Base-by-base conservation (phyloP, 2,113 vertebrate genomes). In the Trogon melanurus region DNA sequence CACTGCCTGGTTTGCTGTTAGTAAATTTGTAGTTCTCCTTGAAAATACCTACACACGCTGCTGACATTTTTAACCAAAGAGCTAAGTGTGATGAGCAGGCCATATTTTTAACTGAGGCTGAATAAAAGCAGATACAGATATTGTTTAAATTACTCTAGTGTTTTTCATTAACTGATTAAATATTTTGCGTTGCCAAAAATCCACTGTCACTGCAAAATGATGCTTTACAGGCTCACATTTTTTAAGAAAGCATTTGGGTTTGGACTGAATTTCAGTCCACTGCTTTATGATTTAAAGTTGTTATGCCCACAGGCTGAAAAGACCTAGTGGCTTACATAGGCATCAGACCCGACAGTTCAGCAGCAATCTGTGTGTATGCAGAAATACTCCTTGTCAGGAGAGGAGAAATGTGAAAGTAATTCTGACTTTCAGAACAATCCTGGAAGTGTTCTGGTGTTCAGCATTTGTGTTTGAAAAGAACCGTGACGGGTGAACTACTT, bases 401-500 rank as follows among this genome's bases (percentile, higher is more conserved):
- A 48, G 70, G 36, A 79, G 48, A 60, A 61, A 65, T 48, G 16
- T 29, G 22, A 54, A 56, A 60, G 30, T 50, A 48, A n/a, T 53
- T 64, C 36, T 82, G 74, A 38, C 48, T 79, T 87, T 19, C 25
- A 29, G 74, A 51, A 22, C 61, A 57, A 8, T 29, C 20, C 3
- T 47, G 6, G 6, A 30, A 91, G 23, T 25, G 16, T 64, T 80
- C 14, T 67, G 34, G 10, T 67, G 16, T 76, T 80, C 11, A 27
- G 12, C 17, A 64, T 67, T 45, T 41, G 6, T 54, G 15, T 70
- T 84, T 45, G 23, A 60, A 26, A 70, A 54, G 45, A 27, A 16
- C 57, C 0, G 0, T 26, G 73, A 18, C 12, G 64, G 62, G 22
- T 45, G 1, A 62, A 16, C 16, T 57, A 0, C 4, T 30, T 66